These are phyloP conservation scores for Monopterus albus DNA, from an alignment of 2,113 vertebrate genomes.

Conservation along the genomic window DNA sequence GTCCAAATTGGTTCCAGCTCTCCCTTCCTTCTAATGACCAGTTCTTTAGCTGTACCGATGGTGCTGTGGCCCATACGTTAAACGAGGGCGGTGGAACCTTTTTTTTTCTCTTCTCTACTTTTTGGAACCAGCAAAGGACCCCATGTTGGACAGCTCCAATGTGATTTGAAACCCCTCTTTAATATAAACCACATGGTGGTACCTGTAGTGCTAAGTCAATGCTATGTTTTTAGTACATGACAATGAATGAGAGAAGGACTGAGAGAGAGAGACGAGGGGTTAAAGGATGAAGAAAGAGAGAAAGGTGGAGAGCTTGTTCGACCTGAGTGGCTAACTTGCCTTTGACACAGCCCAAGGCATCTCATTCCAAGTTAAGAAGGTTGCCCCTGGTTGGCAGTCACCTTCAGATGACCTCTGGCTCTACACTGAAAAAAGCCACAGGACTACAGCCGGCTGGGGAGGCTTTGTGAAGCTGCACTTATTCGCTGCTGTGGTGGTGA, in stretches of 20 bases:
- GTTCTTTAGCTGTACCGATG: slow-evolving; percentile 66
- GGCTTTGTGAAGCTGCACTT: slow-evolving; percentile 93
- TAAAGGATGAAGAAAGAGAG: neutral
- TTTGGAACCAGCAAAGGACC: slow-evolving; percentile 71
- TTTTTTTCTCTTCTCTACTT: slow-evolving; percentile 31
- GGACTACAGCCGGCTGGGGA: slow-evolving; percentile 87
- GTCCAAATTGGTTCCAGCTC: slow-evolving; percentile 98
- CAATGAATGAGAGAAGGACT: slow-evolving; percentile 27
- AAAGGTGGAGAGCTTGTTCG: slow-evolving; percentile 21
- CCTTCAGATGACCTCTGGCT: slow-evolving; percentile 90
- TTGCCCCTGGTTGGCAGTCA: slow-evolving; percentile 93
- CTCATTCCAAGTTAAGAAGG: slow-evolving; percentile 84
- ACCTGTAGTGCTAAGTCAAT: slow-evolving; percentile 76
- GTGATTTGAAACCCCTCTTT: slow-evolving; percentile 85
- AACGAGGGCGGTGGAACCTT: slow-evolving; percentile 35
- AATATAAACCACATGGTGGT: slow-evolving; percentile 94
- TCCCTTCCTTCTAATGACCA: slow-evolving; percentile 83
- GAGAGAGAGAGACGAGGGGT: neutral
- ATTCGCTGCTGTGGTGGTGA: slow-evolving; percentile 94
- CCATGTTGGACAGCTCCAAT: slow-evolving; percentile 73
- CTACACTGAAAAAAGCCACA: slow-evolving; percentile 89
- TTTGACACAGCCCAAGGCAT: slow-evolving; percentile 76
- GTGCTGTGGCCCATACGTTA: slow-evolving; percentile 61
- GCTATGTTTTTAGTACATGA: slow-evolving; percentile 48
- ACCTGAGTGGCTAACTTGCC: slow-evolving; percentile 52